phyloP scores from a whole-genome alignment of 2,113 vertebrate species.

The Chroicocephalus ridibundus region DNA sequence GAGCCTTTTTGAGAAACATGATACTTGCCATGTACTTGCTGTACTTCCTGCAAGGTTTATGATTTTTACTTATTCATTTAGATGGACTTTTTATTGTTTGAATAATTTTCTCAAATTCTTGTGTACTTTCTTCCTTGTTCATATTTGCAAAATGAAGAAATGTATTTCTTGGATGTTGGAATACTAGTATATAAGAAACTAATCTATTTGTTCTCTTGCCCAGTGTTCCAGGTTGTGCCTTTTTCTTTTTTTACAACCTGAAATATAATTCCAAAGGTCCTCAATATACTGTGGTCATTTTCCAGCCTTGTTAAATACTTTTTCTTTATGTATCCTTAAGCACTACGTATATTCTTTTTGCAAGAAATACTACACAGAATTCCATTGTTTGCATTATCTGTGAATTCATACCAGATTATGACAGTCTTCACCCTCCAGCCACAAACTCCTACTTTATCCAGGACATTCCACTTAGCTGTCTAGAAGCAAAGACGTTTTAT shows the following conservation, averaged over 20 bases:
- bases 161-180: not conserved
- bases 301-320: not conserved
- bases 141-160: not conserved
- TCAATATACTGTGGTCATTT: not conserved
- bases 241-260: not conserved
- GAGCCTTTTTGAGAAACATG: not conserved
- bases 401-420: not conserved
- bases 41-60: not conserved
- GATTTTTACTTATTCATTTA: not conserved
- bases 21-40: not conserved
- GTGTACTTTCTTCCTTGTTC: not conserved
- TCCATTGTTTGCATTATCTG: not conserved
- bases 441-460: not conserved
- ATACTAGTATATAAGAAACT: not conserved
- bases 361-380: not conserved
- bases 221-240: not conserved
- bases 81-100: not conserved
- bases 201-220: not conserved
- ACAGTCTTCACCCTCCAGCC: not conserved
- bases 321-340: not conserved
- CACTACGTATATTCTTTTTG: not conserved
- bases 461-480: not conserved
- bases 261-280: not conserved
- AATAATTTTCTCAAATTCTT: not conserved
- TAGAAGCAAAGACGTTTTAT: not conserved